These are phyloP conservation scores for Neria commutata DNA, from an alignment of 2,888 invertebrate species.

Conservation along the genomic window DNA sequence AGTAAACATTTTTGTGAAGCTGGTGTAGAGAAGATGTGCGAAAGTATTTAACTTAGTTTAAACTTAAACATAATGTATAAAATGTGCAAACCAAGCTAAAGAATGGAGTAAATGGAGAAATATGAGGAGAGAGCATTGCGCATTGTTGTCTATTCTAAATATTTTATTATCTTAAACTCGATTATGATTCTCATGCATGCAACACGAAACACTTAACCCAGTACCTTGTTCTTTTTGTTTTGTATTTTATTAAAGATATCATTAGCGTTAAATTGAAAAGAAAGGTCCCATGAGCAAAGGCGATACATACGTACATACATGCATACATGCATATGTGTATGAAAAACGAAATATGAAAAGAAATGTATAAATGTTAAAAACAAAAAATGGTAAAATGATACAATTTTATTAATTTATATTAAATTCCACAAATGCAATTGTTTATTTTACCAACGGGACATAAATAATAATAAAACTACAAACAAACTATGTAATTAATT, in stretches of 20 bases:
- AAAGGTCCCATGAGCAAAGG: too few species aligned
- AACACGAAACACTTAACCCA: slow-evolving; percentile 54
- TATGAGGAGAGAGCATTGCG: slow-evolving; percentile 1
- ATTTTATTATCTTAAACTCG: slow-evolving; percentile 29
- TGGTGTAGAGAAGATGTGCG: too few species aligned
- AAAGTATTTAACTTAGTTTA: slow-evolving; percentile 35
- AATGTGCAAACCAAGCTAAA: neutral
- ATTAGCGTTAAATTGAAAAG: slow-evolving; percentile 13
- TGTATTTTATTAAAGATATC: slow-evolving; percentile 23
- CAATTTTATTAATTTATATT: slow-evolving; percentile 12
- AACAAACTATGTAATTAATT: too few species aligned
- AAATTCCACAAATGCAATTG: slow-evolving; percentile 15
- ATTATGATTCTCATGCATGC: slow-evolving; percentile 41
- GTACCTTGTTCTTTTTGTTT: slow-evolving; percentile 58
- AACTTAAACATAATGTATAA: neutral
- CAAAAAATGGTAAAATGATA: neutral
- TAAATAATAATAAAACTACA: too few species aligned
- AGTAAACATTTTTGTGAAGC: too few species aligned
- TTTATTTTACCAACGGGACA: slow-evolving; percentile 5
- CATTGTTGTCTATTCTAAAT: slow-evolving; percentile 33
- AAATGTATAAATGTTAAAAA: neutral
- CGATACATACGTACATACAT: neutral
- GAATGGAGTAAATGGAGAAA: slow-evolving; percentile 18
- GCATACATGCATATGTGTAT: neutral
- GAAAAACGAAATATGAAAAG: neutral